Base-by-base conservation (phyloP, 2,113 vertebrate species). In the Mohoua ochrocephala region DNA sequence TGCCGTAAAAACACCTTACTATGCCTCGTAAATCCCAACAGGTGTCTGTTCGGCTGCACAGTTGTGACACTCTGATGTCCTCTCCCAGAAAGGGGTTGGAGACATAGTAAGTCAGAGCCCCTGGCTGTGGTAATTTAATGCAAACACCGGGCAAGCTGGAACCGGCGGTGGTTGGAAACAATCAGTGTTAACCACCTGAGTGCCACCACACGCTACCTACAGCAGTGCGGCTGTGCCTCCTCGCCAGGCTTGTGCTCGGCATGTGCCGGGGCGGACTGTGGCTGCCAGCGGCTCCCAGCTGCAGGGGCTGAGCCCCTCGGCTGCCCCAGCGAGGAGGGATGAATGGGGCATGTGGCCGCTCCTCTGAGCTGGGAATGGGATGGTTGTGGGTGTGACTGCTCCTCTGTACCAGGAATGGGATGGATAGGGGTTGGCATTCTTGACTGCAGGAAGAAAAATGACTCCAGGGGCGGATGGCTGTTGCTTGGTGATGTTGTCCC, bases 211-310 rank as follows among this genome's bases (percentile, higher is more conserved):
- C 0, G 1, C 67, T 50, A 11, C 84, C 61, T 44, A 27, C 75
- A 57, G 82, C 59, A 11, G 17, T 1, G 1, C 0, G 7, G 57
- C 79, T 2, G 19, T 0, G 4, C 82, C 57, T 44, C 42, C 69
- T 0, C 0, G 20, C 75, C 8, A 0, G 83, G 31, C 53, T 23
- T 1, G 1, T 9, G 63, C 13, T 1, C 0, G 1, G 47, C 52
- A 1, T 4, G 23, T 0, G 4, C 2, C 0, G 2, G 41, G 41
- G 21, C 17, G 9, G 1, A 9, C 22, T 0, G 2, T 7, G 42
- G 18, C 1, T 5, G n/a, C 77, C 3, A 1, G 39, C 1, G 10
- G 44, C 64, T 81, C 37, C 76, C 12, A 7, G 39, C 37, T 14
- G 17, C 49, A 6, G 53, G 41, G 42, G 14, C 59, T 54, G 41